Evolutionary conservation across 64 coral and sea anemone species (phyloP), one percentile per base, ranked within the genome.

Genomic region (Catalaphyllia jardinei): DNA sequence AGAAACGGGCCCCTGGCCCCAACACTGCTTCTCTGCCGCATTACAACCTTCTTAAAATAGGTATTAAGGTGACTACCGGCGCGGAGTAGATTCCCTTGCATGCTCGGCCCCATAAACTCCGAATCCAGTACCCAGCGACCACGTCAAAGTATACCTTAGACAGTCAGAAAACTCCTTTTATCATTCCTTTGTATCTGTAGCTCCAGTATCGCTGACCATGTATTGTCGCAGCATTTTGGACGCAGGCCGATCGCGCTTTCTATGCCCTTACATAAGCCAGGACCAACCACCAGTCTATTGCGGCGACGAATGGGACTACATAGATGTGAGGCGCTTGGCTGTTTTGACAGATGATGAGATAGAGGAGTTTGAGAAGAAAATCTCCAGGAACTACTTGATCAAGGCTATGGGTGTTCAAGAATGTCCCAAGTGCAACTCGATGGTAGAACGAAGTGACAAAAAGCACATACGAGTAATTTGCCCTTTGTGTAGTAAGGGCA

Each of bases 181-280:
- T 35, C 3, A 35, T 35, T 12, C 30, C 2, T 17, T 2, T 15
- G 4, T 61, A 59, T 62, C 28, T 82, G 42, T 31, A 98, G 95
- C 83, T 91, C 95, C 95, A 28, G 92, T 89, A 77, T 98, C 95
- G 12, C 51, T 98, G 89, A 98, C 95, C 16, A 27, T 77, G 1
- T 98, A 91, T 55, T 98, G 95, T 38, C 95, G 95, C 52, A 98
- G 91, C 75, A 62, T 98, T 18, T 63, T 98, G 52, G 88, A 77
- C 33, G 85, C 84, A 16, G 89, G 95, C 1, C 63, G 83, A 72
- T 87, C 86, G 27, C 83, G 84, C 0, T 94, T 98, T 87, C 31
- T 93, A 0, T 98, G 95, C 52, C 95, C 95, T 0, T 94, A 98
- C 72, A 82, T 91, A 11, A 90, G 95, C 76, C 84, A 73, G 27